Evolutionary conservation across 2,113 vertebrate genomes (phyloP).

Genomic region (Eubucco bourcierii): DNA sequence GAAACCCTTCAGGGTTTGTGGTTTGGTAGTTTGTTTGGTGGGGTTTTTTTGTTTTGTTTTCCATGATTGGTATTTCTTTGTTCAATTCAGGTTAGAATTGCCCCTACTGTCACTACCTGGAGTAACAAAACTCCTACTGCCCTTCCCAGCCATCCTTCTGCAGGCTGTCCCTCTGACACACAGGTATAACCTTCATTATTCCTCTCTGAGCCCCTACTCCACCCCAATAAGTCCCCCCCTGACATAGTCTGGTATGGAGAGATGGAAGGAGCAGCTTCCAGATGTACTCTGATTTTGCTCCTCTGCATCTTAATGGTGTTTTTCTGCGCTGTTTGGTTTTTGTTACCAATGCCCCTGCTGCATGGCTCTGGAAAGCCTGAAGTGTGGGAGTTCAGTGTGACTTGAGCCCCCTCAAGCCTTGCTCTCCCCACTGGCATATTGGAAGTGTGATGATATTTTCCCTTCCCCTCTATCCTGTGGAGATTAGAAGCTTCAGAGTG

Average conservation of each 20-base stretch:
- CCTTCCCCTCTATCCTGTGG: background rate
- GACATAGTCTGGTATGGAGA: constrained; percentile 4
- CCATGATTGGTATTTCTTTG: constrained; percentile 89
- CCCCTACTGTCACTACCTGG: constrained; percentile 98
- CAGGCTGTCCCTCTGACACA: constrained; percentile 87
- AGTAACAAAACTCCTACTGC: constrained; percentile 99
- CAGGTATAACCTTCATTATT: constrained; percentile 88
- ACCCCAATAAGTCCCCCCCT: constrained; percentile 7
- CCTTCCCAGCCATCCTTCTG: constrained; percentile 91
- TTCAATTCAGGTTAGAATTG: constrained; percentile 96
- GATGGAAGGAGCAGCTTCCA: background rate
- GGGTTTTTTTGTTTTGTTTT: constrained; percentile 70
- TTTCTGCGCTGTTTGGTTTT: background rate
- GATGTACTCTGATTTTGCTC: background rate
- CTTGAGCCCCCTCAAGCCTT: background rate
- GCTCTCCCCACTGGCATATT: background rate
- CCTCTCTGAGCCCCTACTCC: constrained; percentile 68
- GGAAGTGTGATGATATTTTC: background rate
- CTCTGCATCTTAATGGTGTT: background rate
- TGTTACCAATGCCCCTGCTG: background rate
- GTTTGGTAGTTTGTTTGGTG: no score
- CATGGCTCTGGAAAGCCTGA: background rate
- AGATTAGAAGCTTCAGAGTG: background rate
- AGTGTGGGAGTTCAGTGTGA: background rate
- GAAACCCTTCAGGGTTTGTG: constrained; percentile 17